Percentiles rank a stretch among this genome's conserved stretches.
Evolutionary conservation across 2,888 invertebrate species (phyloP).

Genomic region (Seira ritae): DNA sequence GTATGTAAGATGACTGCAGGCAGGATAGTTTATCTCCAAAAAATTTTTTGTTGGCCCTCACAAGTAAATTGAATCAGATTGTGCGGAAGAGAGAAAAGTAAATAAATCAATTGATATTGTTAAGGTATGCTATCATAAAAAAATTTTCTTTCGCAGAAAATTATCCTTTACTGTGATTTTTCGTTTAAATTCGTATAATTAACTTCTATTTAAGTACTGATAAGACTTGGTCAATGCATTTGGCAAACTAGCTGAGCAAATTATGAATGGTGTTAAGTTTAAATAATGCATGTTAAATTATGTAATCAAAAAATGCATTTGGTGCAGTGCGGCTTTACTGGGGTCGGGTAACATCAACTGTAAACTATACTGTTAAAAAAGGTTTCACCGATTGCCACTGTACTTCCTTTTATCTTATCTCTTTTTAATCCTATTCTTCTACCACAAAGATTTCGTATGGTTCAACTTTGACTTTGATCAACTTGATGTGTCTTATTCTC

Average conservation of each 20-base stretch:
- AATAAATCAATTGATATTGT: not conserved
- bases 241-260: conserved; percentile 30
- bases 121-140: not conserved
- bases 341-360: too few relatives aligned
- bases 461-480: conserved; percentile 22
- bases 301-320: conserved; percentile 48
- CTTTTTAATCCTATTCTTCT: not conserved
- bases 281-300: not conserved
- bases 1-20: conserved; percentile 49
- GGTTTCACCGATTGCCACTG: conserved; percentile 37
- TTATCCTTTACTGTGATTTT: conserved; percentile 51
- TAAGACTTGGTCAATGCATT: conserved; percentile 65
- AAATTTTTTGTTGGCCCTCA: not conserved
- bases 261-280: too few relatives aligned
- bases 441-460: conserved; percentile 12
- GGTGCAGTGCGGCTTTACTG: conserved; percentile 45
- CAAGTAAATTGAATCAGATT: not conserved
- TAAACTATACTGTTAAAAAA: not conserved
- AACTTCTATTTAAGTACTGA: conserved; percentile 49
- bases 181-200: conserved; percentile 41
- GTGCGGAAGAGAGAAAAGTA: too few relatives aligned
- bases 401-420: conserved; percentile 21
- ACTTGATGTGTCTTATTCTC: conserved; percentile 48
- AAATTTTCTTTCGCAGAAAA: not conserved
- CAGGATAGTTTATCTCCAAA: conserved; percentile 50